Conservation (phyloP, 2,113 vertebrate species). For the Bombycilla garrulus region DNA sequence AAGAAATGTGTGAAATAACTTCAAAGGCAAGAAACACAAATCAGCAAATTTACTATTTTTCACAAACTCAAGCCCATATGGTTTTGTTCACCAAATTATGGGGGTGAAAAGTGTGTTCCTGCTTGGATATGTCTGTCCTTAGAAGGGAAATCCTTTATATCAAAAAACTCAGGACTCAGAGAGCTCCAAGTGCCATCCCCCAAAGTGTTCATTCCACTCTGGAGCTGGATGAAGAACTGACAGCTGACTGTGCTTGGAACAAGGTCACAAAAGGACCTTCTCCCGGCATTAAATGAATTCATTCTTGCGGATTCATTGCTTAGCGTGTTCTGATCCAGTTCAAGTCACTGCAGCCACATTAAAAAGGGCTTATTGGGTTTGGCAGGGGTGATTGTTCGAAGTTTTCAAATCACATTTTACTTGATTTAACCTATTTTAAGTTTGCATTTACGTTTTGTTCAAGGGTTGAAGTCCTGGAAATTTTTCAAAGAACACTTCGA, state of each 20-base stretch:
- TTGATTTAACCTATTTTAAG: conserved; percentile 3
- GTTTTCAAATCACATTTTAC: neutral
- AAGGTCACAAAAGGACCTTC: neutral
- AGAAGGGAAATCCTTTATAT: neutral
- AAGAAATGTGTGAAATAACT: neutral
- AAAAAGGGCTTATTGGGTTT: neutral
- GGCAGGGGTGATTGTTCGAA: neutral
- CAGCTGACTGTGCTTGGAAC: neutral
- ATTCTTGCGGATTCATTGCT: neutral
- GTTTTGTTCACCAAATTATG: neutral
- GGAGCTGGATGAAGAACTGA: neutral
- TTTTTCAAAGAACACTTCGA: conserved; percentile 31
- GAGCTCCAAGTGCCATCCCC: neutral
- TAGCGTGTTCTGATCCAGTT: neutral
- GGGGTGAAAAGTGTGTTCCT: neutral
- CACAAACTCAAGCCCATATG: neutral
- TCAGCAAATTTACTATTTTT: neutral
- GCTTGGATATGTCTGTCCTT: neutral
- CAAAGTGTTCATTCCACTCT: neutral
- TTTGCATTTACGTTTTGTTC: neutral
- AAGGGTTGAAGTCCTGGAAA: conserved; percentile 1
- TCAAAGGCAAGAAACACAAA: neutral
- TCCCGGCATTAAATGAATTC: neutral
- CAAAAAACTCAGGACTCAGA: neutral
- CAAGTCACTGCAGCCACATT: neutral